These are phyloP conservation scores for Callyntrura sp. DNA, from an alignment of 2,888 invertebrate species.

Conservation along the genomic window DNA sequence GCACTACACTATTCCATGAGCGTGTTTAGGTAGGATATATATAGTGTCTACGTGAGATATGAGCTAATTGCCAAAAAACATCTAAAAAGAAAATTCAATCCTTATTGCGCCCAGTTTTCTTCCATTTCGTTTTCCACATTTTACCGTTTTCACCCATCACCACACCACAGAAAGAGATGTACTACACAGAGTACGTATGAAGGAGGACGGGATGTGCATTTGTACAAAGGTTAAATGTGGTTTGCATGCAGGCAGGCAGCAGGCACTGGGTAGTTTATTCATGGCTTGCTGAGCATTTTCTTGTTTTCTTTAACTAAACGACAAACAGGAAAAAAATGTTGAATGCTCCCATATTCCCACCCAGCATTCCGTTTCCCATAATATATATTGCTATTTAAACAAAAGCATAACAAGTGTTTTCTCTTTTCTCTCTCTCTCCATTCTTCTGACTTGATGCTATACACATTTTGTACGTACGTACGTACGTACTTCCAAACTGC, in stretches of 20 bases:
- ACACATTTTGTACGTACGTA: neutral
- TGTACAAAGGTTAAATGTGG: neutral
- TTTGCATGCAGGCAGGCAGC: too few species aligned
- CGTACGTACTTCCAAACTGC: neutral
- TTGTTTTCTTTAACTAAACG: constrained; percentile 33
- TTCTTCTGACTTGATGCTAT: neutral
- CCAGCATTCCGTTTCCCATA: constrained; percentile 44
- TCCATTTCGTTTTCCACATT: constrained; percentile 39
- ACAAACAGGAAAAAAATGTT: constrained; percentile 1
- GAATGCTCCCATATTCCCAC: constrained; percentile 37
- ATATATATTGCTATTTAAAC: neutral
- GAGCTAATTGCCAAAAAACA: constrained; percentile 51
- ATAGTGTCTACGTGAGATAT: constrained; percentile 58
- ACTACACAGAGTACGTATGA: neutral
- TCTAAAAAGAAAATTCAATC: constrained; percentile 50
- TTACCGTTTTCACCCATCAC: neutral
- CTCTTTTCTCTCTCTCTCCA: neutral
- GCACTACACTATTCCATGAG: too few species aligned
- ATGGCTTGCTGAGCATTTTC: too few species aligned
- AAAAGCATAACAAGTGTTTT: too few species aligned
- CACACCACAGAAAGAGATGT: neutral
- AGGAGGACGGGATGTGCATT: neutral
- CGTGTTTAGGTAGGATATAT: constrained; percentile 50
- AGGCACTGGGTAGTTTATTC: too few species aligned
- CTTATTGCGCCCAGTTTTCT: too few species aligned